Percentiles rank a stretch among this genome's conserved stretches.
Conservation (phyloP, 2,797 vertebrate genomes). For the Microctenopoma lineatum region DNA sequence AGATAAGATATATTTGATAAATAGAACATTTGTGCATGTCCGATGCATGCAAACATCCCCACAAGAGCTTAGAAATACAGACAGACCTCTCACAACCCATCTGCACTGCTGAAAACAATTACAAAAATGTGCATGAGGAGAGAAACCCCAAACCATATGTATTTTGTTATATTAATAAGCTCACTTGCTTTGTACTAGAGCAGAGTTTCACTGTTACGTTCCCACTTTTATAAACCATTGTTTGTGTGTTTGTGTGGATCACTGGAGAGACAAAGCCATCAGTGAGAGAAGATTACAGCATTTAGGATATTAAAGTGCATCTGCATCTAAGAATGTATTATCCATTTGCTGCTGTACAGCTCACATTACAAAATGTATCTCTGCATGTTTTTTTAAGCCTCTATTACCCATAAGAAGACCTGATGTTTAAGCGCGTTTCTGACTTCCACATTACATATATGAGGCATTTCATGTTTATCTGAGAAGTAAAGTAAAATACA, state of each 20-base stretch:
- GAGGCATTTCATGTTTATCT: background rate
- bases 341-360: constrained; percentile 18
- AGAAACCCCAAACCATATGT: constrained; percentile 10
- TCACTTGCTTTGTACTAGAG: constrained; percentile 30
- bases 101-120: constrained; percentile 20
- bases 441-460: too few relatives aligned
- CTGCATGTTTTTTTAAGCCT: constrained; percentile 3
- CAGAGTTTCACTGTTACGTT: constrained; percentile 1
- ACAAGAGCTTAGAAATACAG: background rate
- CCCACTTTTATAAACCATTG: constrained; percentile 21
- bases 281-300: constrained; percentile 71
- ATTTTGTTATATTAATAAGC: constrained; percentile 34
- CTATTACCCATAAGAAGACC: background rate
- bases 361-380: constrained; percentile 11
- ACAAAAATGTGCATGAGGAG: constrained; percentile 3
- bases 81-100: background rate
- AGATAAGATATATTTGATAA: too few relatives aligned
- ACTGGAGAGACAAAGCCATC: constrained; percentile 30
- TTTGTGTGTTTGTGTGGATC: constrained; percentile 28
- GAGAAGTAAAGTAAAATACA: background rate
- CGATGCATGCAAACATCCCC: too few relatives aligned
- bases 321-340: constrained; percentile 19
- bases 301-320: constrained; percentile 67
- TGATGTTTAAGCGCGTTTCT: too few relatives aligned
- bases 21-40: too few relatives aligned